phyloP scores from a whole-genome alignment of 2,797 vertebrate genomes.

The Pseudotriccus pelzelni region DNA sequence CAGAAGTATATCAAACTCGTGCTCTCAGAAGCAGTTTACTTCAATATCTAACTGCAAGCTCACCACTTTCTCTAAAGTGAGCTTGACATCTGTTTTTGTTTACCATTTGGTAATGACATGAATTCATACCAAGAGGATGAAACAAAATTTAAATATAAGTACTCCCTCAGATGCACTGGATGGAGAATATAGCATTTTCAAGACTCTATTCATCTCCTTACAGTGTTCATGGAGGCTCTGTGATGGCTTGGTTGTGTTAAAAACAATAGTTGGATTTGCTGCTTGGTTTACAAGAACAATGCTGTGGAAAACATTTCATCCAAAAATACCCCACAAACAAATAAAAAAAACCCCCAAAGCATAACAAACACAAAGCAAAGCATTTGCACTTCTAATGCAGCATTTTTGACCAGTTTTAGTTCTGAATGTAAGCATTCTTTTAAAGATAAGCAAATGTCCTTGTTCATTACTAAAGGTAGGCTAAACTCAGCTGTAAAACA shows the following conservation, averaged over 20 bases:
- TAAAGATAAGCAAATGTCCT: neutral
- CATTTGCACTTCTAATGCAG: neutral
- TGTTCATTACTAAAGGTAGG: neutral
- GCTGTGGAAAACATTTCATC: neutral
- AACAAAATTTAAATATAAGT: conserved; percentile 44
- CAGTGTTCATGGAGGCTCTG: neutral
- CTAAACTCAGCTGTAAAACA: neutral
- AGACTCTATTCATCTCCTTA: neutral
- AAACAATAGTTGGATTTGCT: neutral
- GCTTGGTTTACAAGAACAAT: neutral
- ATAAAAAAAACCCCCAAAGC: neutral
- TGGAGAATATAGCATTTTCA: conserved; percentile 10
- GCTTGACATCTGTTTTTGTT: conserved; percentile 63
- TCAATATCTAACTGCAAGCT: conserved; percentile 27
- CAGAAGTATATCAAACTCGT: neutral
- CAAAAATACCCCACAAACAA: neutral
- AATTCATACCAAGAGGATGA: conserved; percentile 39
- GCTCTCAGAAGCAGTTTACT: conserved; percentile 2
- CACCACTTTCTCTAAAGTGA: conserved; percentile 32
- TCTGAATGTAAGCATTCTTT: neutral
- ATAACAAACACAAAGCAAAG: neutral
- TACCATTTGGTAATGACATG: conserved; percentile 56
- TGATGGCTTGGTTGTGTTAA: neutral
- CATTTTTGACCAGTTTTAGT: neutral
- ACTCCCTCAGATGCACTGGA: conserved; percentile 26